Conservation (phyloP, 2,888 invertebrate species). For the Napeogenes inachia region DNA sequence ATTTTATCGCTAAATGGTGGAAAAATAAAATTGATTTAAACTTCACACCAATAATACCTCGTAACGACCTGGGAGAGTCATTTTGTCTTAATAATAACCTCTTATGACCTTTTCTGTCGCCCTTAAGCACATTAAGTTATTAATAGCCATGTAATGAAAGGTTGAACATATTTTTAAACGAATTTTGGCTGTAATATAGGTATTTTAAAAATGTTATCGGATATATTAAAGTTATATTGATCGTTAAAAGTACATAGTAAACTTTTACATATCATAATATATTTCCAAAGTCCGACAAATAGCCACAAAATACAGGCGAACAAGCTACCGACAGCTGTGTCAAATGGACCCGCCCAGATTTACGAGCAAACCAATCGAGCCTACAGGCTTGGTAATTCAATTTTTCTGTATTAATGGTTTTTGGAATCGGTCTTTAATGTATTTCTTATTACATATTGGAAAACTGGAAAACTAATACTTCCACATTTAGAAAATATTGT, state of each 20-base stretch:
- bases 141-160: constrained; percentile 41
- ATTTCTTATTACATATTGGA: background rate
- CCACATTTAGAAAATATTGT: no score
- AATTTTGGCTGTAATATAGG: background rate
- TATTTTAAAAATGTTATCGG: background rate
- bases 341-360: constrained; percentile 44
- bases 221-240: no score
- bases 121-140: constrained; percentile 46
- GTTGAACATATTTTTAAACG: background rate
- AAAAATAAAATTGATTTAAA: constrained; percentile 62
- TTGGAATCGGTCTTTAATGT: background rate
- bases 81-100: constrained; percentile 59
- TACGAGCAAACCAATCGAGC: constrained; percentile 34
- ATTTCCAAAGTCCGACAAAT: constrained; percentile 11
- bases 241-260: background rate
- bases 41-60: constrained; percentile 47
- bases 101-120: constrained; percentile 56
- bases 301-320: constrained; percentile 21
- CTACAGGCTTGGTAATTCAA: constrained; percentile 27
- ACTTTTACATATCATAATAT: constrained; percentile 7
- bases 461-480: background rate
- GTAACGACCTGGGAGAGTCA: constrained; percentile 51
- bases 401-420: constrained; percentile 25
- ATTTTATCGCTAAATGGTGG: constrained; percentile 20
- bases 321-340: constrained; percentile 32